Evolutionary conservation across 1,140 invertebrate species (phyloP).

Genomic region (Mylabris phalerata): DNA sequence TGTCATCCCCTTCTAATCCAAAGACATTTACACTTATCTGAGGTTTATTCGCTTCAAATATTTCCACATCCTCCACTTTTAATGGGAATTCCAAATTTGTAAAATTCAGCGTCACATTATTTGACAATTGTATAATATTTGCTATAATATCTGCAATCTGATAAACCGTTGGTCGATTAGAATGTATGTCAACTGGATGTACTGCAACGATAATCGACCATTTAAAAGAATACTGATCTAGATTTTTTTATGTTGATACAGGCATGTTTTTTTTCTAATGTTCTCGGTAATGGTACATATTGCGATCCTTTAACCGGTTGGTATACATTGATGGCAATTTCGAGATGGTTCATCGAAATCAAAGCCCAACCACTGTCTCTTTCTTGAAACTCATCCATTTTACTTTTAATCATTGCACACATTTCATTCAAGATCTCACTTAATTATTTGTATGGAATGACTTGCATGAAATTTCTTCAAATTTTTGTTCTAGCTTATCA

Average conservation of each 20-base stretch:
- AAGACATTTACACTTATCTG: neutral
- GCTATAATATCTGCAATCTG: too few species aligned
- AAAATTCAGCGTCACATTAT: neutral
- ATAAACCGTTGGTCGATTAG: constrained; percentile 20
- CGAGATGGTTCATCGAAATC: neutral
- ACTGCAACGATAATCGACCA: constrained; percentile 3
- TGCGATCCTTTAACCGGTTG: neutral
- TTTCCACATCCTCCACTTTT: neutral
- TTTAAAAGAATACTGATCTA: neutral
- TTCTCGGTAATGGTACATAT: too few species aligned
- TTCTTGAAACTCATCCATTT: constrained; percentile 35
- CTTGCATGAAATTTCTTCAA: too few species aligned
- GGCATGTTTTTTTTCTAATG: neutral
- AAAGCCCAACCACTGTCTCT: constrained; percentile 37
- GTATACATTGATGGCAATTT: neutral
- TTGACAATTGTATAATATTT: too few species aligned
- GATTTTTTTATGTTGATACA: constrained; percentile 28
- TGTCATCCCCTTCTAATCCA: too few species aligned
- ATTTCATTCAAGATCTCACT: too few species aligned
- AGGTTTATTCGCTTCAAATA: neutral
- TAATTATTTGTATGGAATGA: too few species aligned
- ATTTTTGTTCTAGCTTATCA: too few species aligned
- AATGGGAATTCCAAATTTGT: neutral
- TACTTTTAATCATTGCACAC: too few species aligned
- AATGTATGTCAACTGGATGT: constrained; percentile 14